phyloP scores from a whole-genome alignment of 2,113 vertebrate genomes.

The Canis aureus region DNA sequence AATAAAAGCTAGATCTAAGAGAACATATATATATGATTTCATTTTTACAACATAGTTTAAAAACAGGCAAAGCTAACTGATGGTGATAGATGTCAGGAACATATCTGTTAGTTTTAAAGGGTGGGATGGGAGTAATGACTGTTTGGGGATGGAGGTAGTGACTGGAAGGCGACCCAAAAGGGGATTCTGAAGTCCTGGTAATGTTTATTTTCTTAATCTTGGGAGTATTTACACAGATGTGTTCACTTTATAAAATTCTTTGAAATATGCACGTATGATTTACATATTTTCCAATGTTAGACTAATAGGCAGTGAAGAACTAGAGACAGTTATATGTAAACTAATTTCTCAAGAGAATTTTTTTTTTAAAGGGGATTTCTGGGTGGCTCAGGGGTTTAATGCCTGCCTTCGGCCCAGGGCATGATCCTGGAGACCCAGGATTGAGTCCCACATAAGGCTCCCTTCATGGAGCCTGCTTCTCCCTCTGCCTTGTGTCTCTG shows the following conservation, averaged over 20 bases:
- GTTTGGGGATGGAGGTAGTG: not conserved
- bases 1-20: conserved; percentile 1
- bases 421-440: too few relatives aligned
- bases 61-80: not conserved
- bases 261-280: not conserved
- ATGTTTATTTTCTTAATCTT: not conserved
- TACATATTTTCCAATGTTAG: not conserved
- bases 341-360: not conserved
- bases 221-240: not conserved
- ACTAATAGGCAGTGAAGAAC: not conserved
- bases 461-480: too few relatives aligned
- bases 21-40: not conserved
- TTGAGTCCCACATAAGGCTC: too few relatives aligned
- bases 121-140: not conserved
- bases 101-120: not conserved
- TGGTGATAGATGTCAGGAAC: not conserved
- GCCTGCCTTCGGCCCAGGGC: too few relatives aligned
- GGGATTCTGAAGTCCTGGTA: not conserved
- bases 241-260: not conserved
- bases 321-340: not conserved
- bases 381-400: too few relatives aligned
- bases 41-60: not conserved
- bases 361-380: too few relatives aligned
- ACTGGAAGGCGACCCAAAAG: not conserved
- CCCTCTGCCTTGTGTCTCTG: too few relatives aligned